Conservation (phyloP, 1,140 invertebrate genomes). For the Drosophila equinoxialis region DNA sequence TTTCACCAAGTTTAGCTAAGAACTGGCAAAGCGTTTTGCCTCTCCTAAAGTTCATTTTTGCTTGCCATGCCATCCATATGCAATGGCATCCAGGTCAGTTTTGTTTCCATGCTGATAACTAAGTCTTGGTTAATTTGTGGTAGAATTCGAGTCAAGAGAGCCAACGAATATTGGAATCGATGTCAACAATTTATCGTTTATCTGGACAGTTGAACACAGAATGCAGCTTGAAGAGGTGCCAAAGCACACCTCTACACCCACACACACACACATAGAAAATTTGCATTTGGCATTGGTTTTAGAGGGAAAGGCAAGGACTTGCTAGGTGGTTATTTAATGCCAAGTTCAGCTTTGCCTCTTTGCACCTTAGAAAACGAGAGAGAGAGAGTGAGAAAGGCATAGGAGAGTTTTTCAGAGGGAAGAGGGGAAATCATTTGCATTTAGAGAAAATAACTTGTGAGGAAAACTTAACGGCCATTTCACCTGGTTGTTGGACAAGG, state of each 20-base stretch:
- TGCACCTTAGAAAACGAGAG: neutral
- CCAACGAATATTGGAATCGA: slow-evolving; percentile 52
- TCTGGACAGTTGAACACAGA: slow-evolving; percentile 45
- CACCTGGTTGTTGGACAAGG: neutral
- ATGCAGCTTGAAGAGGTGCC: slow-evolving; percentile 26
- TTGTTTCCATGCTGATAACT: neutral
- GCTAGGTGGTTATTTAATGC: slow-evolving; percentile 2
- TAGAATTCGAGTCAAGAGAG: neutral
- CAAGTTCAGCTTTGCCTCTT: neutral
- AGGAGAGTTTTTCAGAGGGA: too few species aligned
- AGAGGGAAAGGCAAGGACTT: neutral
- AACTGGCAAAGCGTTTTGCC: too few species aligned
- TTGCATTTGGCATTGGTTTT: slow-evolving; percentile 13
- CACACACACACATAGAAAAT: slow-evolving; percentile 8
- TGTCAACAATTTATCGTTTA: slow-evolving; percentile 76
- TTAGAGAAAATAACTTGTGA: neutral
- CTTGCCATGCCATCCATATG: too few species aligned
- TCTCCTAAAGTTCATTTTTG: too few species aligned
- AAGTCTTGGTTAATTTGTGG: slow-evolving; percentile 18
- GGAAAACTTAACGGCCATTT: neutral
- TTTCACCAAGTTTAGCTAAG: too few species aligned
- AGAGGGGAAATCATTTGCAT: neutral
- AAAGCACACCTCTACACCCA: slow-evolving; percentile 22
- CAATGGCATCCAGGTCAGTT: neutral
- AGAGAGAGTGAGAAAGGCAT: neutral